Evolutionary conservation across 2,888 invertebrate genomes (phyloP).

Genomic region (Spisula solida): DNA sequence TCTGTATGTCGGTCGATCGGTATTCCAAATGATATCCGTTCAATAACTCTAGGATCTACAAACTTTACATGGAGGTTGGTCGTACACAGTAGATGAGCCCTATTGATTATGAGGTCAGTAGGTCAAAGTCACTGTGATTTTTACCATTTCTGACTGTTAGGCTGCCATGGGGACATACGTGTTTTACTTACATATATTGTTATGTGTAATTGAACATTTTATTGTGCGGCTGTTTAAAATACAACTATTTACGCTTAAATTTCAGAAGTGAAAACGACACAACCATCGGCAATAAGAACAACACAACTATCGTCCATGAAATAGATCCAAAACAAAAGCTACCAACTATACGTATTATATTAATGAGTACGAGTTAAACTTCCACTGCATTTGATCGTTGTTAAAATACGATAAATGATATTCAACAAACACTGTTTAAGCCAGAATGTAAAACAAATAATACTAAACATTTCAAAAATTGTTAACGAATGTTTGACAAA

Average conservation of each 20-base stretch:
- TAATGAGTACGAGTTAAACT: not conserved
- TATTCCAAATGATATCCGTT: not conserved
- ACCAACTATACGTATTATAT: not conserved
- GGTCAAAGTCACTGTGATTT: too few relatives aligned
- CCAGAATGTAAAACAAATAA: not conserved
- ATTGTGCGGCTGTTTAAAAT: not conserved
- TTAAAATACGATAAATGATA: not conserved
- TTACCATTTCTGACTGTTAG: too few relatives aligned
- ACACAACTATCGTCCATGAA: not conserved
- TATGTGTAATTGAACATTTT: too few relatives aligned
- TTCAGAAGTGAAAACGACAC: not conserved
- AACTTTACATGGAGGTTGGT: too few relatives aligned
- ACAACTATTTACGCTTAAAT: not conserved
- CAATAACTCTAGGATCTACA: too few relatives aligned
- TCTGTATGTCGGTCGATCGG: not conserved
- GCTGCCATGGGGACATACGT: too few relatives aligned
- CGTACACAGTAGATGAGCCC: too few relatives aligned
- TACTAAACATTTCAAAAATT: not conserved
- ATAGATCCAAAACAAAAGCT: not conserved
- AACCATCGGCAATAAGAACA: not conserved
- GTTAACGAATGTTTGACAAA: not conserved
- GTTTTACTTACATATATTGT: too few relatives aligned
- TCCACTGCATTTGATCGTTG: not conserved
- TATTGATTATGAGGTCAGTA: too few relatives aligned
- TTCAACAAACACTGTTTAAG: not conserved